These are phyloP conservation scores for Aleadryas rufinucha DNA, from an alignment of 2,113 vertebrate species.

Conservation along the genomic window DNA sequence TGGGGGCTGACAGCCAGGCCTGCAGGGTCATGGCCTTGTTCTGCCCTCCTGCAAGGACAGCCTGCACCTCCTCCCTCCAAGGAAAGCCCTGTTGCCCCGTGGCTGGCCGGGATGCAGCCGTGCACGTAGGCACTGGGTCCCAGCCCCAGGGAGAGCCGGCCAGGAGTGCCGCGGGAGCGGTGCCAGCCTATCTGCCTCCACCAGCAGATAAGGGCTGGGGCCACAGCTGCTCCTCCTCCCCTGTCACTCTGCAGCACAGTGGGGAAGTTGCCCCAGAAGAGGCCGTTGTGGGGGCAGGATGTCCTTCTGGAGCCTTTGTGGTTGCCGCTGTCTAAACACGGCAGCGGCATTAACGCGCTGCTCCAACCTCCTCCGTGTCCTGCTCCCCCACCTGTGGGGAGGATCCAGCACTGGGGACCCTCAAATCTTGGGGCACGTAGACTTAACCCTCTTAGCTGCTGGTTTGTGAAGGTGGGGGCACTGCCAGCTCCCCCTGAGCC, in stretches of 20 bases:
- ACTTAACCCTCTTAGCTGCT: not conserved
- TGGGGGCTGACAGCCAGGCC: not conserved
- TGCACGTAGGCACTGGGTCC: not conserved
- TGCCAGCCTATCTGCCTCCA: not conserved
- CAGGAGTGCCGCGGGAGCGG: rapidly evolving
- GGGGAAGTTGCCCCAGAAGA: not conserved
- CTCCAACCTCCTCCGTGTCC: rapidly evolving
- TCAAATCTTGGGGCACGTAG: rapidly evolving
- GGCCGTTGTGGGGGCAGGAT: not conserved
- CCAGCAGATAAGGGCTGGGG: not conserved
- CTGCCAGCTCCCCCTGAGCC: too few relatives aligned
- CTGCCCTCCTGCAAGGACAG: not conserved
- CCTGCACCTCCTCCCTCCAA: not conserved
- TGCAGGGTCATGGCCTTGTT: rapidly evolving
- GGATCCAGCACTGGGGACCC: not conserved
- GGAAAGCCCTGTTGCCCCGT: rapidly evolving
- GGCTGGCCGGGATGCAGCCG: rapidly evolving
- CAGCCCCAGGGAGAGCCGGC: not conserved
- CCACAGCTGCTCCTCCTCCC: not conserved
- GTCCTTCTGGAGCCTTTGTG: not conserved
- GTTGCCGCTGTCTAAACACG: not conserved
- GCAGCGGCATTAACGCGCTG: rapidly evolving
- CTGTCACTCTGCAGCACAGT: rapidly evolving
- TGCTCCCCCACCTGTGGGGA: rapidly evolving
- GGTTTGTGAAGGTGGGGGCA: not conserved